Conservation (phyloP, 2,888 invertebrate species). For the Sceliomorpha sp. region DNA sequence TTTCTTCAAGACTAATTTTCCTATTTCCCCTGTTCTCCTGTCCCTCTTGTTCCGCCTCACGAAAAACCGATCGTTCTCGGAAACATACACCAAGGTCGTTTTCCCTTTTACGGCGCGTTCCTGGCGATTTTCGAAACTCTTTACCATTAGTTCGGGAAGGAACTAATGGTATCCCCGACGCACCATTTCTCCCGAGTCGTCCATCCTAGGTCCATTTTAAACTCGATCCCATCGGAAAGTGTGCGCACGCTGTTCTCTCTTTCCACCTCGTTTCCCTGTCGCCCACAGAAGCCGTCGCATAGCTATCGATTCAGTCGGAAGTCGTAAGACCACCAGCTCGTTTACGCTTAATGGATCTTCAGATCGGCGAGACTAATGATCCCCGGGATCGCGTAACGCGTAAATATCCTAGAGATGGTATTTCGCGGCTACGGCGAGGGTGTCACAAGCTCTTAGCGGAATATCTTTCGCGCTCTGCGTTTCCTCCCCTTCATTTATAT, state of each 20-base stretch:
- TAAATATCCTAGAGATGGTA: slow-evolving; percentile 36
- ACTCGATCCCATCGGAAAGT: slow-evolving; percentile 28
- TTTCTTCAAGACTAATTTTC: no score
- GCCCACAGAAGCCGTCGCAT: slow-evolving; percentile 42
- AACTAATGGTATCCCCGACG: slow-evolving; percentile 17
- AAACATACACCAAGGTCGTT: slow-evolving; percentile 14
- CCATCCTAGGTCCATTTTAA: slow-evolving; percentile 31
- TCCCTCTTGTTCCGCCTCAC: no score
- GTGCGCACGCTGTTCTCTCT: slow-evolving; percentile 45
- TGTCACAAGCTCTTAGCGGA: slow-evolving; percentile 14
- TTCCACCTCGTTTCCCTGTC: slow-evolving; percentile 47
- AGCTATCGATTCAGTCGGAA: slow-evolving; percentile 51
- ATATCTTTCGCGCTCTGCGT: slow-evolving; percentile 1
- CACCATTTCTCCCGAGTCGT: slow-evolving; percentile 41
- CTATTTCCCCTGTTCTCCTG: no score
- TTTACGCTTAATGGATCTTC: slow-evolving; percentile 55
- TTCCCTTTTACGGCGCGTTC: slow-evolving; percentile 2
- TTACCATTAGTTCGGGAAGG: no score
- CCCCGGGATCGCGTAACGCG: slow-evolving; percentile 41
- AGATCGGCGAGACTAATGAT: slow-evolving; percentile 51
- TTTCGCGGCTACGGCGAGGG: slow-evolving; percentile 10
- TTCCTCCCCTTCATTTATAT: slow-evolving; percentile 13
- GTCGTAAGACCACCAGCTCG: slow-evolving; percentile 50
- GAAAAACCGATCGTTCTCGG: no score
- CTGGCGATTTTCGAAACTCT: slow-evolving; percentile 1